A percentile compares a stretch with the other conserved stretches of the same genome.
Evolutionary conservation across 1,140 invertebrate genomes (phyloP).

Genomic region (Holcopasites calliopsidis): DNA sequence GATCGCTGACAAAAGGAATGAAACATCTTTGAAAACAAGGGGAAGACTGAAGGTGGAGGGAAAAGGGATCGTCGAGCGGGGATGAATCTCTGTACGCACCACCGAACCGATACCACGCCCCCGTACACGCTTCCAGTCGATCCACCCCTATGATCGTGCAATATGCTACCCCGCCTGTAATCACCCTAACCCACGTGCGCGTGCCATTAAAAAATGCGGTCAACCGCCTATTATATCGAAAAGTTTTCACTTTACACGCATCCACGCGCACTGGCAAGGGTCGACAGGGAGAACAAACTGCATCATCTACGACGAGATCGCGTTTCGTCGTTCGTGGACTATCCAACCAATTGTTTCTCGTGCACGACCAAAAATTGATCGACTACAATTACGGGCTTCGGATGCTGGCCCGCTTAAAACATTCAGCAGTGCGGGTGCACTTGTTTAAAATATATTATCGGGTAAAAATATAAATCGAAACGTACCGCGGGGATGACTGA

Average conservation of each 20-base stretch:
- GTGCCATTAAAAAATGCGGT: slow-evolving; percentile 66
- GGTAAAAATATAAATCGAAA: slow-evolving; percentile 28
- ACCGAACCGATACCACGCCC: slow-evolving; percentile 70
- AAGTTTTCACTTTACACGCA: slow-evolving; percentile 58
- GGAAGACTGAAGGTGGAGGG: too few species aligned
- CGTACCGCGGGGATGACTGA: slow-evolving; percentile 2
- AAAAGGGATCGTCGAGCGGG: slow-evolving; percentile 22
- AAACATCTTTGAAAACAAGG: neutral
- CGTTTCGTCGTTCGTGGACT: slow-evolving; percentile 1
- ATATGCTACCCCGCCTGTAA: slow-evolving; percentile 72
- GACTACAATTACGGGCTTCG: slow-evolving; percentile 22
- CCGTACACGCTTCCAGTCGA: slow-evolving; percentile 50
- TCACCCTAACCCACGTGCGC: slow-evolving; percentile 72
- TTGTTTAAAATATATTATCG: neutral
- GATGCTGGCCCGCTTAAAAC: neutral
- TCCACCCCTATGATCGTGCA: slow-evolving; percentile 64
- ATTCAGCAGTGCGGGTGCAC: neutral
- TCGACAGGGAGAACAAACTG: too few species aligned
- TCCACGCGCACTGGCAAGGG: neutral
- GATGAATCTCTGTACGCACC: slow-evolving; percentile 68
- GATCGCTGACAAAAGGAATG: neutral
- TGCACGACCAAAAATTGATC: slow-evolving; percentile 11
- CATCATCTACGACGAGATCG: neutral
- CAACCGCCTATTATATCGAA: slow-evolving; percentile 61
- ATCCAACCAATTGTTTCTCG: neutral